Conservation (phyloP, 2,797 vertebrate genomes). For the Oophaga sylvatica region DNA sequence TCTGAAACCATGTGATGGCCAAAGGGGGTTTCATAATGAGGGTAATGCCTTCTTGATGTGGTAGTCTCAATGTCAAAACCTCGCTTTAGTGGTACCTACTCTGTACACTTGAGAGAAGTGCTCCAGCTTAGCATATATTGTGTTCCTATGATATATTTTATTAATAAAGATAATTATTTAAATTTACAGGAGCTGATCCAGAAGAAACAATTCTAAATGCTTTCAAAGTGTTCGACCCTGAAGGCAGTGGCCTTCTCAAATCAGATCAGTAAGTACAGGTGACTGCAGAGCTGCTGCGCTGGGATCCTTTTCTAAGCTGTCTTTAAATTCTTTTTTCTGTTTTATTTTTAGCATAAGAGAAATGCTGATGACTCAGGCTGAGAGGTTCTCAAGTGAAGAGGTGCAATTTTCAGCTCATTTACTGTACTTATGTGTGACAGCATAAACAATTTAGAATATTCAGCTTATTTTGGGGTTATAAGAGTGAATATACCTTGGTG, state of each 20-base stretch:
- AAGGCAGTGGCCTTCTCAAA: slow-evolving; percentile 85
- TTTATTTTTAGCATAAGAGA: slow-evolving; percentile 79
- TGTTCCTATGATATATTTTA: not conserved
- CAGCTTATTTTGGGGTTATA: not conserved
- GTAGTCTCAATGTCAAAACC: too few relatives aligned
- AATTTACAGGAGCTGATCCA: slow-evolving; percentile 80
- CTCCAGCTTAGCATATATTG: not conserved
- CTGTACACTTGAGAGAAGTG: not conserved
- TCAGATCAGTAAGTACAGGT: slow-evolving; percentile 84
- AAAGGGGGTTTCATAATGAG: too few relatives aligned
- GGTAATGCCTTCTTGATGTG: too few relatives aligned
- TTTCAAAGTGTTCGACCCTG: slow-evolving; percentile 91
- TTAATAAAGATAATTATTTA: not conserved
- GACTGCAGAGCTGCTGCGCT: not conserved
- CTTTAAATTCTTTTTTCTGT: slow-evolving; percentile 57
- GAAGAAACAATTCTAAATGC: slow-evolving; percentile 91
- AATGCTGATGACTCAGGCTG: slow-evolving; percentile 90
- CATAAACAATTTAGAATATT: not conserved
- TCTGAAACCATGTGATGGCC: too few relatives aligned
- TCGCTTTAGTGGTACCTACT: not conserved
- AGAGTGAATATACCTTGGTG: not conserved
- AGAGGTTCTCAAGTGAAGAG: slow-evolving; percentile 90
- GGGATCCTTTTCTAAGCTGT: accelerated
- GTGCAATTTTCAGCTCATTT: slow-evolving; percentile 69
- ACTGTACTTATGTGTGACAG: not conserved